phyloP scores from a whole-genome alignment of 2,797 vertebrate genomes.

The Anniella stebbinsi region DNA sequence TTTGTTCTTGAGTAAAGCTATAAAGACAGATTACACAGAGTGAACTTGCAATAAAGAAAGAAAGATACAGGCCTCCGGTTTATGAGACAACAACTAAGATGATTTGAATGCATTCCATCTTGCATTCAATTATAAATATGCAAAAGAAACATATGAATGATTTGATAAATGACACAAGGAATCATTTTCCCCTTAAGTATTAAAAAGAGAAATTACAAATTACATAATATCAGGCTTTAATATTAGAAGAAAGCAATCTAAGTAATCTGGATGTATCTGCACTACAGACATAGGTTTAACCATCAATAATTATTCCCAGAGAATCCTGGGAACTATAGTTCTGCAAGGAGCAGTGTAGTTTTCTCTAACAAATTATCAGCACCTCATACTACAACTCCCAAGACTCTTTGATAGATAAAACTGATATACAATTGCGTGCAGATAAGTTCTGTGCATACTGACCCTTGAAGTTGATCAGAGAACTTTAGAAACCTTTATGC shows the following conservation, averaged over 20 bases:
- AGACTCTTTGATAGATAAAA: neutral
- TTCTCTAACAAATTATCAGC: neutral
- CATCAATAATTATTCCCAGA: neutral
- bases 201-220: constrained; percentile 21
- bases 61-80: neutral
- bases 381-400: neutral
- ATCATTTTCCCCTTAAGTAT: constrained; percentile 23
- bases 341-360: neutral
- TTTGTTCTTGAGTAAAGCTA: constrained; percentile 51
- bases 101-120: constrained; percentile 33
- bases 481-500: neutral
- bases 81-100: constrained; percentile 1
- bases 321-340: neutral
- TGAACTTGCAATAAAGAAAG: neutral
- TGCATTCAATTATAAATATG: neutral
- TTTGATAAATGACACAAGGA: constrained; percentile 30
- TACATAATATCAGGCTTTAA: neutral
- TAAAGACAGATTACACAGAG: constrained; percentile 6
- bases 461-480: neutral
- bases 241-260: neutral
- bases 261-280: constrained; percentile 7
- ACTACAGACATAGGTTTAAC: neutral
- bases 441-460: neutral
- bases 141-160: constrained; percentile 12
- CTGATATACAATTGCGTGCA: neutral